Conservation (phyloP, 2,113 vertebrate species). For the Myotis brandtii region DNA sequence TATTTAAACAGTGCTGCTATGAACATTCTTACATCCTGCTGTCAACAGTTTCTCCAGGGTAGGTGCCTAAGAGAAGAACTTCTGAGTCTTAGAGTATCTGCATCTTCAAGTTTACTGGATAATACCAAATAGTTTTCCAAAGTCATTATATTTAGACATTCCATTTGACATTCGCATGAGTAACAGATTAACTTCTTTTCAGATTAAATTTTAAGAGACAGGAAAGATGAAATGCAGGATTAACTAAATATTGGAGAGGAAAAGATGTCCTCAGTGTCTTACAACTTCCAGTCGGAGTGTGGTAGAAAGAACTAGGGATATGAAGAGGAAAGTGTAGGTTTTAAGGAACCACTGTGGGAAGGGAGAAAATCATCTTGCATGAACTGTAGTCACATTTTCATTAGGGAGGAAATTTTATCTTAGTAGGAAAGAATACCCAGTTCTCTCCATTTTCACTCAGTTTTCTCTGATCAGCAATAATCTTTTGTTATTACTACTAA, state of each 20-base stretch:
- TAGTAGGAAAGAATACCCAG: not conserved
- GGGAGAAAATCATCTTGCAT: not conserved
- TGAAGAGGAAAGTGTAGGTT: not conserved
- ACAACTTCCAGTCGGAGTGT: not conserved
- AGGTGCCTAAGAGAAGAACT: not conserved
- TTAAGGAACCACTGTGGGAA: not conserved
- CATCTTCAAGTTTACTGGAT: not conserved
- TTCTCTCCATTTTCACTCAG: not conserved
- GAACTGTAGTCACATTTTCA: not conserved
- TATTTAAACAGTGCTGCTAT: not conserved
- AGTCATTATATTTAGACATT: not conserved
- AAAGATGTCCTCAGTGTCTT: not conserved
- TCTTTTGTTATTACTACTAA: not conserved
- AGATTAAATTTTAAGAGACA: not conserved
- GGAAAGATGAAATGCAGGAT: not conserved
- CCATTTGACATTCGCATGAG: not conserved
- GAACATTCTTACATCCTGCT: not conserved
- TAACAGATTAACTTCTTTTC: not conserved
- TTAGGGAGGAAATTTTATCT: not conserved
- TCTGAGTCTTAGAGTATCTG: not conserved
- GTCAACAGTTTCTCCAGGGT: not conserved
- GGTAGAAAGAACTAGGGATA: not conserved
- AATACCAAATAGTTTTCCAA: not conserved
- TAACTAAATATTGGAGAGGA: not conserved
- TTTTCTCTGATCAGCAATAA: not conserved